Conservation (phyloP, 2,797 vertebrate genomes). For the Bradypus variegatus region DNA sequence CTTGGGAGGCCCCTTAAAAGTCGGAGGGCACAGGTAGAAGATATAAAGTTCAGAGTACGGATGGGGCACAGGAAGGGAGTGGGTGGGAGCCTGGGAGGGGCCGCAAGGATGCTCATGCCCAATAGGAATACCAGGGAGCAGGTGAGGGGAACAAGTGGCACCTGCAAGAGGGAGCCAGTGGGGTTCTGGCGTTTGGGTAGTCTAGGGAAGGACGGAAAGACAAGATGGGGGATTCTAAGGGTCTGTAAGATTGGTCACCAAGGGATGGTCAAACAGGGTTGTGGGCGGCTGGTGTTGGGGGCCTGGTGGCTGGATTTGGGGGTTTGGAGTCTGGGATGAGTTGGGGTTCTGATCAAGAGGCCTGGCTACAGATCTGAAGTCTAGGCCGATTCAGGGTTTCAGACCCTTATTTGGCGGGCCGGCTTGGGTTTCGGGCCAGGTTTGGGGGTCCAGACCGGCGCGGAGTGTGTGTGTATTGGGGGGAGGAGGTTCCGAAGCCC, state of each 20-base stretch:
- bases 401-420: neutral
- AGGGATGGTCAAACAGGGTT: neutral
- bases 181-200: neutral
- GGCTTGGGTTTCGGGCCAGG: neutral
- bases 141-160: neutral
- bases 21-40: neutral
- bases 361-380: neutral
- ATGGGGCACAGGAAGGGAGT: neutral
- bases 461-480: neutral
- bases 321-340: neutral
- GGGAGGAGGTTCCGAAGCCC: neutral
- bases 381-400: neutral
- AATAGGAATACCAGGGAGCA: neutral
- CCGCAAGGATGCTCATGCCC: neutral
- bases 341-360: neutral
- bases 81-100: neutral
- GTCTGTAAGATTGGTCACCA: neutral
- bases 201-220: neutral
- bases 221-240: neutral
- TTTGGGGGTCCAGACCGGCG: rapidly evolving
- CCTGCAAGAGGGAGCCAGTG: too few species aligned
- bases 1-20: neutral
- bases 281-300: neutral
- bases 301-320: neutral
- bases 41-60: neutral